These are phyloP conservation scores for Notamacropus eugenii DNA, from an alignment of 2,797 vertebrate species.

Conservation along the genomic window DNA sequence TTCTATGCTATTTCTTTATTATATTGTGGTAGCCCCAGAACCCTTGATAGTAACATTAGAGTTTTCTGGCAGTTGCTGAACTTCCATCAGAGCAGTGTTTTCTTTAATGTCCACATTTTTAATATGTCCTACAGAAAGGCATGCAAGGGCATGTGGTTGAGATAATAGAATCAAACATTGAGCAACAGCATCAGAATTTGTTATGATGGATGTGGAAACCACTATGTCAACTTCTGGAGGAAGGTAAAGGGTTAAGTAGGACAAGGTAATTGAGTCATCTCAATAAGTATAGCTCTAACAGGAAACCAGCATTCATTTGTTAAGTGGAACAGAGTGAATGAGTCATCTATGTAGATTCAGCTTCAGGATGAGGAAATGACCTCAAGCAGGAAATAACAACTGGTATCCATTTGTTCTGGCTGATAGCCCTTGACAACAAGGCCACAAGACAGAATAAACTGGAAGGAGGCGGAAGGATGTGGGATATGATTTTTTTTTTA, in stretches of 20 bases:
- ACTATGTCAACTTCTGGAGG: neutral
- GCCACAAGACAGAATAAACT: neutral
- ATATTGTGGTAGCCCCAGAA: neutral
- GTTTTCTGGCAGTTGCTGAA: neutral
- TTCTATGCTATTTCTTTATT: neutral
- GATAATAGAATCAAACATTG: neutral
- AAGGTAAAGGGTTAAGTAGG: neutral
- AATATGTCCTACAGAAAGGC: neutral
- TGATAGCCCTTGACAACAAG: neutral
- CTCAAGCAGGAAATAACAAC: neutral
- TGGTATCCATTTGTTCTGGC: neutral
- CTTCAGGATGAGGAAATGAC: constrained; percentile 6
- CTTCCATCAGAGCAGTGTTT: neutral
- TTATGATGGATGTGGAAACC: neutral
- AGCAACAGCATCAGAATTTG: neutral
- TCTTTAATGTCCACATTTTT: neutral
- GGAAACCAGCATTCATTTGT: neutral
- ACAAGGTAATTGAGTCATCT: neutral
- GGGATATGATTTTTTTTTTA: neutral
- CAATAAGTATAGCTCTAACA: neutral
- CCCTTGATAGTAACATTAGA: neutral
- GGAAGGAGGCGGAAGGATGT: neutral
- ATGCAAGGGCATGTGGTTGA: neutral
- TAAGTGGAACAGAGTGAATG: neutral
- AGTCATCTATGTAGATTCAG: neutral